A percentile compares a stretch with the other conserved stretches of the same genome.
phyloP scores from a whole-genome alignment of 2,113 vertebrate species.

The Nerophis lumbriciformis region DNA sequence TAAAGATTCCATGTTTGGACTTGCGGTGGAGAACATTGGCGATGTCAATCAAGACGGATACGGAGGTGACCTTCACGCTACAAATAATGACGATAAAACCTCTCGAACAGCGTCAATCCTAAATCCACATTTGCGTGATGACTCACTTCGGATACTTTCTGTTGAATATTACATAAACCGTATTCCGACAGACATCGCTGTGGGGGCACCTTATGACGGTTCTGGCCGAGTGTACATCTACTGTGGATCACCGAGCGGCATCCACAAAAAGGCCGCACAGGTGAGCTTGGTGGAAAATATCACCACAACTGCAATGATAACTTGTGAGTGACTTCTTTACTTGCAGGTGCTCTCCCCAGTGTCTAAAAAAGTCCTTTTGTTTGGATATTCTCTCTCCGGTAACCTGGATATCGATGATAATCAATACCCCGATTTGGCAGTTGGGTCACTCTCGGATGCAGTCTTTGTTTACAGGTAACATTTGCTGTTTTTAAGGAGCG shows the following conservation, averaged over 20 bases:
- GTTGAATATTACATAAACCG: background rate
- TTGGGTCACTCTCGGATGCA: constrained; percentile 88
- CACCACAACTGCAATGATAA: background rate
- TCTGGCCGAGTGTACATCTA: constrained; percentile 83
- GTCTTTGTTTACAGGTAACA: constrained; percentile 66
- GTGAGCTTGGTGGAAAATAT: constrained; percentile 54
- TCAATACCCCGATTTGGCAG: constrained; percentile 86
- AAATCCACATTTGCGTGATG: too few relatives aligned
- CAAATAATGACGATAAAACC: too few relatives aligned
- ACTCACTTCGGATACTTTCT: too few relatives aligned
- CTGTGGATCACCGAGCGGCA: constrained; percentile 76
- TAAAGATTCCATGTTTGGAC: constrained; percentile 87
- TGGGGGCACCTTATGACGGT: constrained; percentile 84
- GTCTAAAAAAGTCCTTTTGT: constrained; percentile 64
- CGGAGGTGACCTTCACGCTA: constrained; percentile 55
- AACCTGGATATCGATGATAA: constrained; percentile 92
- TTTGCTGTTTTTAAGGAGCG: too few relatives aligned
- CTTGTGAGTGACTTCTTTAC: background rate
- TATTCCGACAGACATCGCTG: constrained; percentile 80
- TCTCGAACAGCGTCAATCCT: too few relatives aligned
- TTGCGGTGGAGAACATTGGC: constrained; percentile 84
- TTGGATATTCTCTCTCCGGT: constrained; percentile 92
- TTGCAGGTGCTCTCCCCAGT: constrained; percentile 73
- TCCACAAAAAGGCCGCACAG: constrained; percentile 78
- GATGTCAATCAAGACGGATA: constrained; percentile 87